These are phyloP conservation scores for Cynodonichthys magdalenae DNA, from an alignment of 2,797 vertebrate species.

Conservation along the genomic window DNA sequence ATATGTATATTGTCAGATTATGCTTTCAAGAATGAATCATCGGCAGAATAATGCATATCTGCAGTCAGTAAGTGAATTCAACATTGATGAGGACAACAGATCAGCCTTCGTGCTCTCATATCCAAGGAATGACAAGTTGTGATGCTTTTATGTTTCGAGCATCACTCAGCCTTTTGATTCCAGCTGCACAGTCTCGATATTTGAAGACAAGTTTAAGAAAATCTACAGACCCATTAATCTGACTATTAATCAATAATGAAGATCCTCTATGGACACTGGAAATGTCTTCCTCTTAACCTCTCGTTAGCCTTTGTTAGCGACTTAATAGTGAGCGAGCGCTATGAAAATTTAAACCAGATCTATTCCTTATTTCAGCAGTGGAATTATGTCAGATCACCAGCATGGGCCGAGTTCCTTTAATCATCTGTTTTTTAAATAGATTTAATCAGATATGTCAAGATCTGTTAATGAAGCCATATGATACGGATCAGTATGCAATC, in stretches of 20 bases:
- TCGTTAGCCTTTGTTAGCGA: constrained; percentile 66
- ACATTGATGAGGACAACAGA: constrained; percentile 32
- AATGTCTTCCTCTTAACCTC: constrained; percentile 67
- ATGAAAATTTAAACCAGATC: constrained; percentile 44
- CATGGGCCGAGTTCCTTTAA: constrained; percentile 5
- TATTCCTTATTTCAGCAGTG: constrained; percentile 31
- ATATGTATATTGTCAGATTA: constrained; percentile 61
- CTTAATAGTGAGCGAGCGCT: constrained; percentile 23
- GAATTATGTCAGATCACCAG: constrained; percentile 21
- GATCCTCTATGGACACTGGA: constrained; percentile 49
- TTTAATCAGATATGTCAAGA: neutral
- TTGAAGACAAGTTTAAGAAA: constrained; percentile 37
- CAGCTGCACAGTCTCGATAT: constrained; percentile 16
- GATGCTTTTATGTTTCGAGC: constrained; percentile 2
- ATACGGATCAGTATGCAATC: constrained; percentile 45
- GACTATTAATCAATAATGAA: constrained; percentile 65
- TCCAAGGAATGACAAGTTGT: neutral
- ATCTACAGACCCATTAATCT: constrained; percentile 35
- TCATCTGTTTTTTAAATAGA: neutral
- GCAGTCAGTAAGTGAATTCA: constrained; percentile 32
- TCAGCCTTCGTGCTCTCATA: constrained; percentile 14
- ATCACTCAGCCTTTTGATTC: constrained; percentile 19
- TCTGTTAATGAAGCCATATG: constrained; percentile 14
- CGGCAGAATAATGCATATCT: constrained; percentile 44
- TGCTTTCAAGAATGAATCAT: constrained; percentile 37